These are phyloP conservation scores for Trissolcus japonicus DNA, from an alignment of 2,888 invertebrate species.

Conservation along the genomic window DNA sequence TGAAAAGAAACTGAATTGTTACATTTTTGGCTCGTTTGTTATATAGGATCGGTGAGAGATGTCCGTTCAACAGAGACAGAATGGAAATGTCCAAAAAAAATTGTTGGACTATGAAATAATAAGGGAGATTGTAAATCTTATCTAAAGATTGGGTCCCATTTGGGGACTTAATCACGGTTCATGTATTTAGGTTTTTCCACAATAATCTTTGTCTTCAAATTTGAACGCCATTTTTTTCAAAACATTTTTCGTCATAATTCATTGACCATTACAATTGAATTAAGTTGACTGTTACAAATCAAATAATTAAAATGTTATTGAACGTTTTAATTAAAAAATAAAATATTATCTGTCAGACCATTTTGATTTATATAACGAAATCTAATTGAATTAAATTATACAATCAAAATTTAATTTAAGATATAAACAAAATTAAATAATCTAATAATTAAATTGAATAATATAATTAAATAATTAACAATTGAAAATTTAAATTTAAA, in stretches of 20 bases:
- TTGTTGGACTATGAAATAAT: background rate
- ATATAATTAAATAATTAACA: no score
- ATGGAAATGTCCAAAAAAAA: constrained; percentile 23
- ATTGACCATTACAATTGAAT: no score
- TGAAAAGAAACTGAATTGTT: constrained; percentile 17
- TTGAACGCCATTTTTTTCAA: background rate
- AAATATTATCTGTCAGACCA: background rate
- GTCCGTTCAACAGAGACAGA: constrained; percentile 8
- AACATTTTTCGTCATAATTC: no score
- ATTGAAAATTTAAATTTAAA: no score
- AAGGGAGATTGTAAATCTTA: constrained; percentile 38
- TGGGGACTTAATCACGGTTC: constrained; percentile 15
- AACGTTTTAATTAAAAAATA: background rate
- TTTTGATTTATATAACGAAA: background rate
- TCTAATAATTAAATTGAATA: no score
- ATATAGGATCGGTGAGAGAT: background rate
- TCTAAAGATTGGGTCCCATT: constrained; percentile 34
- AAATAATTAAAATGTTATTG: background rate
- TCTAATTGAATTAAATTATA: no score
- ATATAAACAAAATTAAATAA: no score
- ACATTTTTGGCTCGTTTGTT: constrained; percentile 13
- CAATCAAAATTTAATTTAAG: no score
- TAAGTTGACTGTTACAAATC: background rate
- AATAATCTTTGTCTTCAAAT: constrained; percentile 7
- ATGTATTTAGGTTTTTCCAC: constrained; percentile 6